Percentiles rank a stretch among this genome's conserved stretches.
Evolutionary conservation across 2,888 invertebrate species (phyloP).

Genomic region (Tetramorium bicarinatum): DNA sequence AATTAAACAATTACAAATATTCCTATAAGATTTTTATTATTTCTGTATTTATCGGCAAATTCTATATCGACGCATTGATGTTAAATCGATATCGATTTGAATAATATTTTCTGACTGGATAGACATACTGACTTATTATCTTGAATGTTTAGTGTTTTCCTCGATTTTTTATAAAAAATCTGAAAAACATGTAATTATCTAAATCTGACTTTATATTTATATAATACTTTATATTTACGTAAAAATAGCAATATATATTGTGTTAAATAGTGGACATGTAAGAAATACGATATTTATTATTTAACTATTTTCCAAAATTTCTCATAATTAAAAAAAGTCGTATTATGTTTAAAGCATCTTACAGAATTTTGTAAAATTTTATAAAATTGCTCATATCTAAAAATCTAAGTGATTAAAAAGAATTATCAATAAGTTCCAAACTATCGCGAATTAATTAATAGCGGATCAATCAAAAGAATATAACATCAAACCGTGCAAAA

Average conservation of each 20-base stretch:
- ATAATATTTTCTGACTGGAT: not conserved
- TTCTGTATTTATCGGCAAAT: too few relatives aligned
- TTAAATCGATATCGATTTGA: too few relatives aligned
- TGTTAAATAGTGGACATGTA: not conserved
- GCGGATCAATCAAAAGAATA: not conserved
- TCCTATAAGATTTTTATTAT: too few relatives aligned
- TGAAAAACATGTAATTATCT: not conserved
- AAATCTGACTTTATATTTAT: not conserved
- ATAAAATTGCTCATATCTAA: not conserved
- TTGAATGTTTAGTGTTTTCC: not conserved
- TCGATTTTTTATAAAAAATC: not conserved
- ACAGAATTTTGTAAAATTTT: not conserved
- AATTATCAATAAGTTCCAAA: not conserved
- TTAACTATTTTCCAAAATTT: not conserved
- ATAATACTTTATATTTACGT: not conserved
- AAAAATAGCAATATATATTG: not conserved
- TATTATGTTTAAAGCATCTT: not conserved
- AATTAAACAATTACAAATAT: too few relatives aligned
- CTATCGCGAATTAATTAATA: not conserved
- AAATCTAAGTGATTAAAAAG: not conserved
- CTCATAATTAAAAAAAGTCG: not conserved
- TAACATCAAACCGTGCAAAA: not conserved
- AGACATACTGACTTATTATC: too few relatives aligned
- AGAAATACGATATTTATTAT: constrained; percentile 6
- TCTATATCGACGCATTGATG: too few relatives aligned